Base-by-base conservation (phyloP, 2,797 vertebrate genomes). In the Peromyscus aztecus region DNA sequence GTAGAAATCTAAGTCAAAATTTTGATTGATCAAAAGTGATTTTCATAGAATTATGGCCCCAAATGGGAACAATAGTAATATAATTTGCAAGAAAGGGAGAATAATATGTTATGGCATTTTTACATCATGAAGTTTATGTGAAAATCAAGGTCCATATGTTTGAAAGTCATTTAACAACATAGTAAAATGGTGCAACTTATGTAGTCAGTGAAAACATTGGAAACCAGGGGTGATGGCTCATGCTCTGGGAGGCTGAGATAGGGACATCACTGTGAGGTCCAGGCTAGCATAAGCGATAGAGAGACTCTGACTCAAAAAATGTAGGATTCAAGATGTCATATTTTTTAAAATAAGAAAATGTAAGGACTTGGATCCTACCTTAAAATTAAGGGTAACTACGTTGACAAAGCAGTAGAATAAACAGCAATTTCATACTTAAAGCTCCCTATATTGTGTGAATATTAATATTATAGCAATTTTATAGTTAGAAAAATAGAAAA, bases 1-100 rank as follows among this genome's bases (percentile, higher is more conserved):
- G 34, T 78, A 49, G 10, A 84, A 87, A 95, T 91, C 7, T 34
- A 90, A 55, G 63, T 67, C 83, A 69, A 71, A 67, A 10, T 91
- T 65, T 69, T 71, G 19, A 77, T 63, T 90, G 59, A 16, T 59
- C 37, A 94, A 76, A 94, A 57, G n/a, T 88, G 9, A 84, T 83
- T 92, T 91, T 89, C 31, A 57, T 82, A 69, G 61, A 89, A 83
- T 91, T 61, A 37, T 34, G 71, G 11, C 13, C 21, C 16, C 21
- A 92, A 90, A 65, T 73, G 37, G 24, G 55, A 91, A 13, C 6
- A 31, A 65, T 92, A 57, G 31, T 59, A 84, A 63, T 3, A 65
- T 52, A 90, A n/a, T 63, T 8, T 65, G 34, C 3, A 55, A 81
- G 2, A 92, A 96, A 43, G 61, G n/a, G 34, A 65, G 86, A 94